Base-by-base conservation (phyloP, 1,140 invertebrate genomes). In the Thalassaphorura encarpata region DNA sequence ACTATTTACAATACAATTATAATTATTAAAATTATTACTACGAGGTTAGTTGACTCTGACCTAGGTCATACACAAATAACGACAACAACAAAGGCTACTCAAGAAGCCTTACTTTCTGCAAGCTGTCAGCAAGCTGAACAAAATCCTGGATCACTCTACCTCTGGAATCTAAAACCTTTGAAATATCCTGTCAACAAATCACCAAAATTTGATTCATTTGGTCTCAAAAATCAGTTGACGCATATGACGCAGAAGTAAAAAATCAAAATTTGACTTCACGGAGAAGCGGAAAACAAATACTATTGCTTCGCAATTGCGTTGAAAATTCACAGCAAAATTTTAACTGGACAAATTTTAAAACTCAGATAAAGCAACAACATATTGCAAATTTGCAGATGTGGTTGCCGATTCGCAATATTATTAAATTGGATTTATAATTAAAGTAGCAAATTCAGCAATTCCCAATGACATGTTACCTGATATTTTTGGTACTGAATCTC, bases 401-500 rank as follows among this genome's bases (percentile, higher is more conserved):
- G 33, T 8, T 11, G 8, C n/a, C 41, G 13, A n/a, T 42, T 19
- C 6, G 6, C 41, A 42, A 8, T 42, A n/a, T 42, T 42, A 6
- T 42, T 42, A n/a, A n/a, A 6, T 42, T 42, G 21, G 6, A 42
- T 13, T 19, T 42, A 6, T 19, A 5, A 6, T 42, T 13, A 42
- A 42, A 42, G 18, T n/a, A 42, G 13, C 5, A 19, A 31, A 31
- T 19, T 70, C n/a, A n/a, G n/a, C n/a, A n/a, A n/a, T n/a, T n/a
- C n/a, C n/a, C n/a, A n/a, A n/a, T n/a, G n/a, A n/a, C n/a, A n/a
- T n/a, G n/a, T 72, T 77, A 90, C 89, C 81, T 90, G 85, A 72
- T 91, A 97, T 72, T 84, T 89, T 64, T 84, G 82, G 1, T 90
- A 74, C 68, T 94, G 90, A 61, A 92, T 87, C 56, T 86, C 78